A percentile compares a stretch with the other conserved stretches of the same genome.
Conservation (phyloP, 2,113 vertebrate genomes). For the Ceyx melanurus region DNA sequence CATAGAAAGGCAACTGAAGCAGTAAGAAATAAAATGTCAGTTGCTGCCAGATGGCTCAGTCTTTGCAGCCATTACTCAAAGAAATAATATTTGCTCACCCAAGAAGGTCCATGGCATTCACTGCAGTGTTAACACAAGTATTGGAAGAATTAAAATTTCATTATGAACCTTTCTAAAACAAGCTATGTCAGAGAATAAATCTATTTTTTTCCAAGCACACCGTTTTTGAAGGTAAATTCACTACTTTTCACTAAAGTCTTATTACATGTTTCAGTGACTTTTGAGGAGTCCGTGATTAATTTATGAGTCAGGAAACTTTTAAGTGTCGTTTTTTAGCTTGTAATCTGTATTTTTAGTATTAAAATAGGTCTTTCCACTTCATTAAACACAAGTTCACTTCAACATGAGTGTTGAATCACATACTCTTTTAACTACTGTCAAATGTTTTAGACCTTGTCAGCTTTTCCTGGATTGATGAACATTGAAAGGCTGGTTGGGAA, state of each 20-base stretch:
- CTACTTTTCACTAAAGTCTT: not conserved
- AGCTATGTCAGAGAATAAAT: not conserved
- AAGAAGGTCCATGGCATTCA: not conserved
- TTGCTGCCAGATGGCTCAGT: not conserved
- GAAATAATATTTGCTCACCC: conserved; percentile 17
- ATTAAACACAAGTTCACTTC: not conserved
- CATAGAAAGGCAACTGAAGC: not conserved
- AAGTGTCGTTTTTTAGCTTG: not conserved
- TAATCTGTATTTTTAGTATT: not conserved
- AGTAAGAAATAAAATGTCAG: not conserved
- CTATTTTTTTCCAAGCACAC: not conserved
- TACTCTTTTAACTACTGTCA: not conserved
- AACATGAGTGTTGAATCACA: not conserved
- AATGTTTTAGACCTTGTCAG: not conserved
- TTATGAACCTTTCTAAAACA: not conserved
- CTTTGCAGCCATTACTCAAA: not conserved
- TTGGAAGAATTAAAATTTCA: not conserved
- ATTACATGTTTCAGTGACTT: not conserved
- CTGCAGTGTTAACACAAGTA: not conserved
- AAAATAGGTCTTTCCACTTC: not conserved
- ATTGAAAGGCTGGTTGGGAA: too few relatives aligned
- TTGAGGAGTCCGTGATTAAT: not conserved
- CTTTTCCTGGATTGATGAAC: not conserved
- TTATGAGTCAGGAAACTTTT: not conserved
- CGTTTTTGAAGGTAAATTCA: not conserved